Evolutionary conservation across 2,113 vertebrate species (phyloP).

Genomic region (Pygoscelis adeliae): DNA sequence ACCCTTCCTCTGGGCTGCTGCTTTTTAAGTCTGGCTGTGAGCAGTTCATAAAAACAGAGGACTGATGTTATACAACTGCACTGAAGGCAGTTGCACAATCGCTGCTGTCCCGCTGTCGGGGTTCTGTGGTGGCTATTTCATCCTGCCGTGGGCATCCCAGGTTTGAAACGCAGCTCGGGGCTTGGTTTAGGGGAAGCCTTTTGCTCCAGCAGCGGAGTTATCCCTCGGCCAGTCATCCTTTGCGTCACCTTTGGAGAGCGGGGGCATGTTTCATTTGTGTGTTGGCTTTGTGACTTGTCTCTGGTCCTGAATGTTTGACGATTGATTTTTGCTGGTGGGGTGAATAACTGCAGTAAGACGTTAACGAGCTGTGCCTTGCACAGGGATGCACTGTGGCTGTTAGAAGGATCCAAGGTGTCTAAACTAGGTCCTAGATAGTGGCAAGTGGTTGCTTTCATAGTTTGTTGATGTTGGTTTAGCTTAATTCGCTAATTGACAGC

Average conservation of each 20-base stretch:
- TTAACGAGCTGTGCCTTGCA: background rate
- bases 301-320: background rate
- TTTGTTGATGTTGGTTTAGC: background rate
- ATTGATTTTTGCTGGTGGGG: background rate
- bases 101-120: background rate
- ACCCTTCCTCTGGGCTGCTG: conserved; percentile 62
- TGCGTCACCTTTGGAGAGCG: background rate
- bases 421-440: background rate
- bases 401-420: background rate
- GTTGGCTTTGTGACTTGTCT: background rate
- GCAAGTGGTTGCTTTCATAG: background rate
- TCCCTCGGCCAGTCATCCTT: background rate
- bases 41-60: background rate
- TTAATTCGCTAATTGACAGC: background rate
- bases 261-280: accelerated
- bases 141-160: background rate
- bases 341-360: background rate
- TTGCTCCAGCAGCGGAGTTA: background rate
- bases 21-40: background rate
- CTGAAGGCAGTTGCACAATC: background rate
- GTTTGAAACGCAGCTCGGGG: background rate
- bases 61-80: background rate
- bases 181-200: background rate
- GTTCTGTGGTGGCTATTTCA: accelerated
- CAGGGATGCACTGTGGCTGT: accelerated